Conservation (phyloP, 2,113 vertebrate genomes). For the Grantiella picta region DNA sequence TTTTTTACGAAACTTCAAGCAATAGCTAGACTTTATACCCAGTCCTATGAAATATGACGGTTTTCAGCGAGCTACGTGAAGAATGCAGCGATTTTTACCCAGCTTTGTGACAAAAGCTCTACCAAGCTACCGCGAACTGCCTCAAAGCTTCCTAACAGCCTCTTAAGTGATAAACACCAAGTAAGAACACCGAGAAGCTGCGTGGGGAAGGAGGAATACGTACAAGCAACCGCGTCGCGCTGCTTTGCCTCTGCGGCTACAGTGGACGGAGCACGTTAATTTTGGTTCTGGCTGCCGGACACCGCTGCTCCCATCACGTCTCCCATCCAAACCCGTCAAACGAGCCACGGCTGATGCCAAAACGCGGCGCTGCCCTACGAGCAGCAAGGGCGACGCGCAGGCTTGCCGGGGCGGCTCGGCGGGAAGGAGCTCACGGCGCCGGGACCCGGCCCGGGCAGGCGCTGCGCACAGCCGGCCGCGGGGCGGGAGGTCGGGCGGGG, state of each 20-base stretch:
- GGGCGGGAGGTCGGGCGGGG: not conserved
- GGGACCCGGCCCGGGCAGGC: not conserved
- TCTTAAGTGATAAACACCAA: not conserved
- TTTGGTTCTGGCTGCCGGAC: not conserved
- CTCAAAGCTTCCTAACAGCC: not conserved
- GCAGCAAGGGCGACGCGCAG: not conserved
- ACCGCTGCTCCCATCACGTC: not conserved
- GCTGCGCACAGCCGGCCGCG: not conserved
- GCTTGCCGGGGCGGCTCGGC: not conserved
- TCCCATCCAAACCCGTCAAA: not conserved
- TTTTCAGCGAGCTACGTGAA: not conserved
- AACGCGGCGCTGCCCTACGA: not conserved
- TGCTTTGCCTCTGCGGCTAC: not conserved
- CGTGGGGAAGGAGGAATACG: not conserved
- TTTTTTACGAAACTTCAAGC: not conserved
- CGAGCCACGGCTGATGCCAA: not conserved
- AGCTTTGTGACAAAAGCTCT: not conserved
- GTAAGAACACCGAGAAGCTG: not conserved
- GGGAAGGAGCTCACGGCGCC: not conserved
- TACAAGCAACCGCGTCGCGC: conserved; percentile 23
- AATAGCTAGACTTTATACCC: not conserved
- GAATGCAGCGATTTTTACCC: not conserved
- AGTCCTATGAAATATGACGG: not conserved
- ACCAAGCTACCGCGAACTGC: not conserved
- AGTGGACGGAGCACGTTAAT: not conserved